These are phyloP conservation scores for Sarcophaga peregrina DNA, from an alignment of 1,140 invertebrate species.

Conservation along the genomic window DNA sequence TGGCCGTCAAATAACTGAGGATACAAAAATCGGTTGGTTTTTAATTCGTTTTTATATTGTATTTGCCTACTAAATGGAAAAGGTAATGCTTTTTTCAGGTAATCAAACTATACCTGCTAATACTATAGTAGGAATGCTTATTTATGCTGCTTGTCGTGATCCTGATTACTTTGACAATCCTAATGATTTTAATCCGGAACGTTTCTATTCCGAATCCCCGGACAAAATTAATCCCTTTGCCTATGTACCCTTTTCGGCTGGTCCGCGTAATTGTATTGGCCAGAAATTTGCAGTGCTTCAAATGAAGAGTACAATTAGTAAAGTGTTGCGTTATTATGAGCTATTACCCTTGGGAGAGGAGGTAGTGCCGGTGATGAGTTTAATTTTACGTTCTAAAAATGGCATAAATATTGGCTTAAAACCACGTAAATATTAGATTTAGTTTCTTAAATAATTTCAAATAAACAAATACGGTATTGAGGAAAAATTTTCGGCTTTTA, in stretches of 20 bases:
- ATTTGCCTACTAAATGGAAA: conserved; percentile 46
- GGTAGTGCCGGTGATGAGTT: background rate
- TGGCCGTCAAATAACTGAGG: conserved; percentile 64
- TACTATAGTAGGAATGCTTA: conserved; percentile 35
- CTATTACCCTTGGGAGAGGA: conserved; percentile 40
- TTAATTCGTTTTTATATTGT: background rate
- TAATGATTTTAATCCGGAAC: conserved; percentile 71
- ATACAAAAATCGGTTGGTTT: conserved; percentile 41
- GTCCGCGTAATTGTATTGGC: conserved; percentile 73
- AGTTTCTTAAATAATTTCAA: too few relatives aligned
- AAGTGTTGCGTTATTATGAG: conserved; percentile 73
- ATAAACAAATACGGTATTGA: too few relatives aligned
- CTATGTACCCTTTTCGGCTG: conserved; percentile 74
- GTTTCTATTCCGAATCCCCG: conserved; percentile 63
- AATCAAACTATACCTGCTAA: conserved; percentile 33
- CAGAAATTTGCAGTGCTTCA: conserved; percentile 83
- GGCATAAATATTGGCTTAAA: conserved; percentile 44
- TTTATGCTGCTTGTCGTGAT: conserved; percentile 29
- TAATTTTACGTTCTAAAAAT: conserved; percentile 40
- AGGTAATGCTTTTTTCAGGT: conserved; percentile 26
- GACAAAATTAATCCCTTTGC: conserved; percentile 62
- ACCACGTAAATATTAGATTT: background rate
- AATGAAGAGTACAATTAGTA: conserved; percentile 74
- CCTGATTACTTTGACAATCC: conserved; percentile 45
- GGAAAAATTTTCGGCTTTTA: too few relatives aligned